Evolutionary conservation across 2,797 vertebrate species (phyloP), one percentile per base, ranked within the genome.

Genomic region (Schizothorax lantsangensis): DNA sequence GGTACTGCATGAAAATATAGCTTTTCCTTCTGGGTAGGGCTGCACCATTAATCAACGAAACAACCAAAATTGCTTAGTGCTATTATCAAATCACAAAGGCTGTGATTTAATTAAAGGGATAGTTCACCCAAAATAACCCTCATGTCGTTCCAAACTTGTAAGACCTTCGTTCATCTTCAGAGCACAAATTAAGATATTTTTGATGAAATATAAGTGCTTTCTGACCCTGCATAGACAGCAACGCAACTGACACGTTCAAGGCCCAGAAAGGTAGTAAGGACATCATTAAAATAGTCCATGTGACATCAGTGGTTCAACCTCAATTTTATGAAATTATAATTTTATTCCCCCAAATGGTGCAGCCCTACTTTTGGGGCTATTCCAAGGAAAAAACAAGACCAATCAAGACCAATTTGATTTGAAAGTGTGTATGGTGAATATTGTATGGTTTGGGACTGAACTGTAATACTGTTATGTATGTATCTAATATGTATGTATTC

Each of bases 1-100:
- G 96, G 98, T 99, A 93, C 36, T 52, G 6, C 64, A 59, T 14
- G 7, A 15, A 33, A 78, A 21, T 52, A 6, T 52, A 6, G 17
- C 0, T 33, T 72, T 79, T 45, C 7, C 2, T 3, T 54, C 59
- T 54, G 15, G 5, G 10, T 36, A 52, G 47, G 47, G 9, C 17
- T 77, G 47, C 19, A 14, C 19, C 2, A 4, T 12, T 36, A 33
- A 52, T 33, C 26, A 75, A 52, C 19, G 52, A 30, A 75, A 52
- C 47, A 26, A 26, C 26, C 4, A 6, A 78, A 77, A 54, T 12
- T 6, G 74, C 21, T 17, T 33, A 11, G 9, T 49, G 15, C 30
- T 43, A 47, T 47, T 47, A 47, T 33, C 10, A 30, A 33, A 12
- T 33, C 45, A 23, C 30, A 78, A 57, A 57, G 33, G 19, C 3